Conservation (phyloP, 2,113 vertebrate genomes). For the Girardinichthys multiradiatus region DNA sequence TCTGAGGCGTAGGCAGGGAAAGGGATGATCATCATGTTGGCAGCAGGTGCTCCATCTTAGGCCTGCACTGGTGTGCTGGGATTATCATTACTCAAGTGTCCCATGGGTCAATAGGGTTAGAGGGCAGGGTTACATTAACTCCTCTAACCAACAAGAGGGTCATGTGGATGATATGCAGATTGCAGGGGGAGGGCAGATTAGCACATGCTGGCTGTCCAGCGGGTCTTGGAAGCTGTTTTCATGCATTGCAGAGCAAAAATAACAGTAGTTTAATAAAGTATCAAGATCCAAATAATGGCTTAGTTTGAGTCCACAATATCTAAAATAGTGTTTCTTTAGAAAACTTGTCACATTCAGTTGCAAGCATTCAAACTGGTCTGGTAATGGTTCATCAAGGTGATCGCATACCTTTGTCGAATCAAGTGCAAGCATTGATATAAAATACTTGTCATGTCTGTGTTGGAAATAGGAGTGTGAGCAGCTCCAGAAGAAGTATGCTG, state of each 20-base stretch:
- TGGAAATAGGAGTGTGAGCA: conserved; percentile 92
- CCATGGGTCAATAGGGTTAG: conserved; percentile 30
- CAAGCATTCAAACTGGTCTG: neutral
- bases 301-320: neutral
- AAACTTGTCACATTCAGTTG: neutral
- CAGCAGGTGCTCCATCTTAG: conserved; percentile 10
- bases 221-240: too few relatives aligned
- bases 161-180: neutral
- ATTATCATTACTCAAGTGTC: conserved; percentile 29
- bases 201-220: neutral
- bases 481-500: conserved; percentile 96
- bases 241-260: neutral
- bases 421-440: neutral
- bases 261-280: neutral
- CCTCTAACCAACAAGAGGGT: neutral
- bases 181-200: neutral
- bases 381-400: neutral
- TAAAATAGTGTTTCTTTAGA: neutral
- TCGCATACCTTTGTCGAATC: neutral
- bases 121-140: neutral
- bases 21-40: conserved; percentile 36
- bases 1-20: conserved; percentile 12
- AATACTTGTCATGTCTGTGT: conserved; percentile 16
- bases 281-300: neutral
- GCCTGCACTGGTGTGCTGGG: conserved; percentile 7